A percentile compares a stretch with the other conserved stretches of the same genome.
Evolutionary conservation across 2,888 invertebrate genomes (phyloP).

Genomic region (Volucella zonaria): DNA sequence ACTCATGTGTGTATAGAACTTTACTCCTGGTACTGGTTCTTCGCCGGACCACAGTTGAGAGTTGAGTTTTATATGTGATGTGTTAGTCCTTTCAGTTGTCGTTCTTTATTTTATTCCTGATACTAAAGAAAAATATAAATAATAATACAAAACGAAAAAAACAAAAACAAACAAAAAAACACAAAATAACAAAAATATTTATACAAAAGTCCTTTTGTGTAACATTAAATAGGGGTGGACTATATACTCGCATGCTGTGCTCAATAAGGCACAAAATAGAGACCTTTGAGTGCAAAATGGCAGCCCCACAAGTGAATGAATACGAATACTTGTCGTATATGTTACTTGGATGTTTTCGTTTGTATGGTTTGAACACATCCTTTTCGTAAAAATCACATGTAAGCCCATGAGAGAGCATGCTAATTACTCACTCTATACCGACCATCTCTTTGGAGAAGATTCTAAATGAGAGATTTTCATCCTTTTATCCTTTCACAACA

Average conservation of each 20-base stretch:
- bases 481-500: constrained; percentile 26
- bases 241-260: background rate
- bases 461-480: constrained; percentile 40
- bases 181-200: background rate
- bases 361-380: too few species aligned
- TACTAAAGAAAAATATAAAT: constrained; percentile 38
- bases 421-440: constrained; percentile 44
- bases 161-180: too few species aligned
- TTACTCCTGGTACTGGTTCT: background rate
- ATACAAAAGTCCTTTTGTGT: too few species aligned
- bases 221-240: too few species aligned
- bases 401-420: constrained; percentile 34
- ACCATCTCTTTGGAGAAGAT: background rate
- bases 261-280: constrained; percentile 6
- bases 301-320: background rate
- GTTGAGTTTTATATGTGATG: constrained; percentile 22
- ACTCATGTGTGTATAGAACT: background rate
- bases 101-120: constrained; percentile 20
- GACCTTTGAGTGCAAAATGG: constrained; percentile 14
- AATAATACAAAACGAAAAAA: constrained; percentile 1
- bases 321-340: too few species aligned
- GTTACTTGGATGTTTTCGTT: background rate
- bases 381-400: constrained; percentile 17
- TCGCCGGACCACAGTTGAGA: background rate
- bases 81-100: constrained; percentile 30